Conservation (phyloP, 2,888 invertebrate genomes). For the Drosophila robusta region DNA sequence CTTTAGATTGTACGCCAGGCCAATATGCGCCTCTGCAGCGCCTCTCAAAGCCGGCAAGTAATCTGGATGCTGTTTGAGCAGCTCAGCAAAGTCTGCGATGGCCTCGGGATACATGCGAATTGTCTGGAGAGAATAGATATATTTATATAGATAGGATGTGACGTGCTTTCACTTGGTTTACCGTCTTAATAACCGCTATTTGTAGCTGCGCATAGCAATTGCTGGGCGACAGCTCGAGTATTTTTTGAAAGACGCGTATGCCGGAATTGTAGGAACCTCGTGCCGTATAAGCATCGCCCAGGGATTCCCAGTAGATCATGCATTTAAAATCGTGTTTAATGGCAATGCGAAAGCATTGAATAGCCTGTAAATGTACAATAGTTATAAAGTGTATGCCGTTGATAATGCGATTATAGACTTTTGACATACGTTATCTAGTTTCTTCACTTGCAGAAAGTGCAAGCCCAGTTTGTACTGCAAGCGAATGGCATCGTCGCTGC, state of each 20-base stretch:
- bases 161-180: slow-evolving; percentile 23
- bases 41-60: slow-evolving; percentile 92
- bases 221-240: slow-evolving; percentile 88
- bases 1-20: slow-evolving; percentile 89
- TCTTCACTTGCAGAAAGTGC: slow-evolving; percentile 90
- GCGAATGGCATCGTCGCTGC: slow-evolving; percentile 88
- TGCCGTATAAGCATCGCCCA: slow-evolving; percentile 95
- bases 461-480: slow-evolving; percentile 94
- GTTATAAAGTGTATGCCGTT: no score
- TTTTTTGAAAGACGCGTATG: slow-evolving; percentile 93
- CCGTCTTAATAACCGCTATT: slow-evolving; percentile 90
- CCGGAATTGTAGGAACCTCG: slow-evolving; percentile 96
- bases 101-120: slow-evolving; percentile 89
- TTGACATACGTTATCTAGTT: slow-evolving; percentile 87
- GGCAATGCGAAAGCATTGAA: slow-evolving; percentile 90
- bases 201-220: slow-evolving; percentile 91
- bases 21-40: slow-evolving; percentile 91
- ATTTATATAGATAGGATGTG: background rate
- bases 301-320: slow-evolving; percentile 93
- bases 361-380: slow-evolving; percentile 85
- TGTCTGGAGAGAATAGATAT: slow-evolving; percentile 55
- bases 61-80: slow-evolving; percentile 86
- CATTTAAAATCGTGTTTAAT: slow-evolving; percentile 89
- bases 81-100: slow-evolving; percentile 88
- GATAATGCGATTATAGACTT: background rate